A percentile compares a stretch with the other conserved stretches of the same genome.
phyloP scores from a whole-genome alignment of 2,797 vertebrate genomes.

The Sebastes diploproa region DNA sequence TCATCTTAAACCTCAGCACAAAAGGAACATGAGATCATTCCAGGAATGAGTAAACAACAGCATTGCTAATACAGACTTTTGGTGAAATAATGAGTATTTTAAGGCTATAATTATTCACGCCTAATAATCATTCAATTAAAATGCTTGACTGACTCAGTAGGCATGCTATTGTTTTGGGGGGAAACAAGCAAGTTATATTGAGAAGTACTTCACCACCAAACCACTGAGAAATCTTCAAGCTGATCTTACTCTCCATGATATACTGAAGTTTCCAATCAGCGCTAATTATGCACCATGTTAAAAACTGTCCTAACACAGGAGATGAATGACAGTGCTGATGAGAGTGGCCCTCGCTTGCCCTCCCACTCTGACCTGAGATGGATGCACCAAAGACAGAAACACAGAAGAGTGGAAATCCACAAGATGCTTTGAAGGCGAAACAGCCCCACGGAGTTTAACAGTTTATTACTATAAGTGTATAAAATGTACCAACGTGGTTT shows the following conservation, averaged over 20 bases:
- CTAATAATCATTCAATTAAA: constrained; percentile 19
- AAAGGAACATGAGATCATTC: constrained; percentile 40
- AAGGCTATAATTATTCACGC: constrained; percentile 6
- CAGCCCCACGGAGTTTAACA: background rate
- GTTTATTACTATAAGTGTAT: constrained; percentile 8
- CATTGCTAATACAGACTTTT: background rate
- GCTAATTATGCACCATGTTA: constrained; percentile 56
- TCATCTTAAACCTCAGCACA: constrained; percentile 40
- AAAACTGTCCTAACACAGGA: constrained; percentile 75
- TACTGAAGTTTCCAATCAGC: constrained; percentile 67
- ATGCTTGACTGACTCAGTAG: background rate
- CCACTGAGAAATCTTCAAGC: constrained; percentile 17
- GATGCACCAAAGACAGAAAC: constrained; percentile 28
- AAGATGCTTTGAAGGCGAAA: constrained; percentile 32
- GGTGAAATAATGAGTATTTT: constrained; percentile 4
- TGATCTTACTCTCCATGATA: constrained; percentile 45
- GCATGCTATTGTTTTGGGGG: background rate
- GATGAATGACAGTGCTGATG: constrained; percentile 70
- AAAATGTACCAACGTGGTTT: background rate
- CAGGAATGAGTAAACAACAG: constrained; percentile 28
- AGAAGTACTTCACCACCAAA: constrained; percentile 19
- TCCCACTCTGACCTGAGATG: constrained; percentile 52
- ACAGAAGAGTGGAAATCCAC: constrained; percentile 2
- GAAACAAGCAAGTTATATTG: constrained; percentile 9
- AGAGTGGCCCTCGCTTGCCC: constrained; percentile 63